Base-by-base conservation (phyloP, 2,113 vertebrate genomes). In the Pica pica region DNA sequence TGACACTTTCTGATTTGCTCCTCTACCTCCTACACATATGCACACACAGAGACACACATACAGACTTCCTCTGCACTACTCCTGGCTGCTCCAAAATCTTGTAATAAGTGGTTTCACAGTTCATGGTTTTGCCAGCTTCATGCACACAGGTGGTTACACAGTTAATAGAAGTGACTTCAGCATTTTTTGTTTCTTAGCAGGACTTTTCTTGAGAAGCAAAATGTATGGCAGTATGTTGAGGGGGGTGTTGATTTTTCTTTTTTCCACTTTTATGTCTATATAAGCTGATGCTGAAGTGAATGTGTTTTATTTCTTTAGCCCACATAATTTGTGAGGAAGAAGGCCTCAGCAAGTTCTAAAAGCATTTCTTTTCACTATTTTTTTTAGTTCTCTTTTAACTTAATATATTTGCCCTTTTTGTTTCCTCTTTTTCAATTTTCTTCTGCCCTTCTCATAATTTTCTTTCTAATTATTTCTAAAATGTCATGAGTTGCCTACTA, bases 401-500 rank as follows among this genome's bases (percentile, higher is more conserved):
- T 71, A 46, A 78, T 41, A 12, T 23, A 44, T 60, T 74, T 89
- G 9, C 22, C 63, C 30, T 78, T 90, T 91, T 59, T 60, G 4
- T 56, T 89, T 63, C n/a, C 12, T 56, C 26, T 67, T 71, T 93
- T 94, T 71, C n/a, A 41, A 42, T 87, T 94, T 94, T 85, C 24
- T 85, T 75, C 53, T 94, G 49, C 8, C 28, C n/a, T 84, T 91
- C 83, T 79, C 24, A 61, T 46, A 78, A 68, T 91, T 91, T 91
- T 78, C 19, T 52, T 90, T 41, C 74, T 89, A 93, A 91, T 93
- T 87, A 82, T 61, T 84, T 82, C 65, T 91, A 80, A 95, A 95
- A 92, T 91, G 67, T 79, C 70, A 65, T 79, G 46, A 56, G n/a
- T 68, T 49, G 13, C 50, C 47, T 69, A 65, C 53, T 76, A 50